Evolutionary conservation across 2,797 vertebrate species (phyloP).

Genomic region (Paratrypauchen microcephalus): DNA sequence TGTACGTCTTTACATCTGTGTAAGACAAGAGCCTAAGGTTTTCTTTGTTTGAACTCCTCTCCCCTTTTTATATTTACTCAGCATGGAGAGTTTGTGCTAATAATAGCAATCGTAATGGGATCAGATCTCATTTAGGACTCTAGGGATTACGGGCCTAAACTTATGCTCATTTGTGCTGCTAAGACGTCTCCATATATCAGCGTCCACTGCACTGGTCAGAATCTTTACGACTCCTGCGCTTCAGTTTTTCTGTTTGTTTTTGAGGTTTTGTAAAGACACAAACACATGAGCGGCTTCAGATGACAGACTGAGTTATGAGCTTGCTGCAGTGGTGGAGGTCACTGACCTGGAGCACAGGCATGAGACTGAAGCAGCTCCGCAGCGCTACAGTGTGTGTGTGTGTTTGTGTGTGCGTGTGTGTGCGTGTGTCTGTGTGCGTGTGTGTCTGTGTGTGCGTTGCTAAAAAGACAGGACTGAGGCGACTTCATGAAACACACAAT

Average conservation of each 20-base stretch:
- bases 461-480: conserved; percentile 4
- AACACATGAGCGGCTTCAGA: conserved; percentile 12
- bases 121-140: conserved; percentile 67
- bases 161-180: background rate
- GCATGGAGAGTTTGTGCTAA: conserved; percentile 56
- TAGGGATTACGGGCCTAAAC: conserved; percentile 62
- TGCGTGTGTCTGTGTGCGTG: too few species aligned
- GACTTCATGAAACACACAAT: background rate
- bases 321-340: conserved; percentile 66
- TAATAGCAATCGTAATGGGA: conserved; percentile 77
- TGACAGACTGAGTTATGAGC: conserved; percentile 26
- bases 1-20: background rate
- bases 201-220: background rate
- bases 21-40: background rate
- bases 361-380: conserved; percentile 63
- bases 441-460: background rate
- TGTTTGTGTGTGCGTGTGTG: too few species aligned
- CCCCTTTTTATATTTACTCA: conserved; percentile 31
- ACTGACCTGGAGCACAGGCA: conserved; percentile 37
- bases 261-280: background rate
- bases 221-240: background rate
- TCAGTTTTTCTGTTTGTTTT: background rate
- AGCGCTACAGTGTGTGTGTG: conserved; percentile 43
- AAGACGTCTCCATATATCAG: background rate
- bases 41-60: conserved; percentile 27